These are phyloP conservation scores for Hypomecis punctinalis DNA, from an alignment of 2,888 invertebrate species.

Conservation along the genomic window DNA sequence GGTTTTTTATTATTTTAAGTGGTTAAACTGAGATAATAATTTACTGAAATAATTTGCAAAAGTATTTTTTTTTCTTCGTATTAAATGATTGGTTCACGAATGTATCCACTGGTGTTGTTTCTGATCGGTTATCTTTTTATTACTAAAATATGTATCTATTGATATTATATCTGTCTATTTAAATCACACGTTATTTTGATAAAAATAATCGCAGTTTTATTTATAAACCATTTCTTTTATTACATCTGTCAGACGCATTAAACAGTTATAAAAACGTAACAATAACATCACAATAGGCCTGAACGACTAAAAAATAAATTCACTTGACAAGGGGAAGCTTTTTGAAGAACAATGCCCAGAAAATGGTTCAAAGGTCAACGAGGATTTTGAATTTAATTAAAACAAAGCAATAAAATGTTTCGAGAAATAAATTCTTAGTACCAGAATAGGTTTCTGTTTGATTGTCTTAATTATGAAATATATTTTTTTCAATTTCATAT, in stretches of 20 bases:
- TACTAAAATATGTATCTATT: too few relatives aligned
- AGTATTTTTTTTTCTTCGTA: too few relatives aligned
- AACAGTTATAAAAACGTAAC: constrained; percentile 54
- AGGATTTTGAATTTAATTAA: constrained; percentile 6
- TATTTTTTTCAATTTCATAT: too few relatives aligned
- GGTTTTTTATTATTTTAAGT: too few relatives aligned
- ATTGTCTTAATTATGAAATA: background rate
- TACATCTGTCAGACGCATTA: constrained; percentile 54
- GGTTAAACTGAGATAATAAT: too few relatives aligned
- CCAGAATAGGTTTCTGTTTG: background rate
- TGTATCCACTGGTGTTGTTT: too few relatives aligned
- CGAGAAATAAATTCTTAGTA: background rate
- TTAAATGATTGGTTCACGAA: too few relatives aligned
- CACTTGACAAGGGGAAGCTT: constrained; percentile 49
- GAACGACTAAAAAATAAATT: constrained; percentile 54
- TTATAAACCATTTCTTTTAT: constrained; percentile 6
- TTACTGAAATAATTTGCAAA: too few relatives aligned
- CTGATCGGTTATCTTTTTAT: background rate
- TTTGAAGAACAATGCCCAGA: constrained; percentile 50
- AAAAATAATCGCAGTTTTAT: background rate
- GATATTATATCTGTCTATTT: background rate
- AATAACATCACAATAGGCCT: constrained; percentile 50
- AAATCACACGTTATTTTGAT: background rate
- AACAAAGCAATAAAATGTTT: constrained; percentile 2
- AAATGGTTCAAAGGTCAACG: constrained; percentile 29